A percentile compares a stretch with the other conserved stretches of the same genome.
phyloP scores from a whole-genome alignment of 2,113 vertebrate genomes.

The Aptenodytes patagonicus region DNA sequence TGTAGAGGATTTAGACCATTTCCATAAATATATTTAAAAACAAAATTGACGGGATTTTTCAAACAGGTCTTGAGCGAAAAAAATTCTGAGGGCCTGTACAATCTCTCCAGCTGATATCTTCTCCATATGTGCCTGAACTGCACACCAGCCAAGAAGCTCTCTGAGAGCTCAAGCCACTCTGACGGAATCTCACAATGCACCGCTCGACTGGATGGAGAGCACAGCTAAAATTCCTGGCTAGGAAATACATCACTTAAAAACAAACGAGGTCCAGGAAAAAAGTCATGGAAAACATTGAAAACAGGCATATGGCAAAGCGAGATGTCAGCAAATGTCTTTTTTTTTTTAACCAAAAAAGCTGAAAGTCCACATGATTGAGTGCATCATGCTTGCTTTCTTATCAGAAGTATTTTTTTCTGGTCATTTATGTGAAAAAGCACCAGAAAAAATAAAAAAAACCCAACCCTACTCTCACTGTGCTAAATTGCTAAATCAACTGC shows the following conservation, averaged over 20 bases:
- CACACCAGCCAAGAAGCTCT: slow-evolving; percentile 27
- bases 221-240: slow-evolving; percentile 66
- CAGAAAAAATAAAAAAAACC: neutral
- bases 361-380: slow-evolving; percentile 5
- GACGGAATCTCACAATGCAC: slow-evolving; percentile 12
- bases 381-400: slow-evolving; percentile 9
- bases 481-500: neutral
- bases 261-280: slow-evolving; percentile 66
- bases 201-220: neutral
- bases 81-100: neutral
- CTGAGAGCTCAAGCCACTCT: slow-evolving; percentile 4
- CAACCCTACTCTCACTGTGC: neutral
- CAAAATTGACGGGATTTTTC: slow-evolving; percentile 7
- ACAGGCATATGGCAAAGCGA: slow-evolving; percentile 34
- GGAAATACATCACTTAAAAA: slow-evolving; percentile 66
- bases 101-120: slow-evolving; percentile 57
- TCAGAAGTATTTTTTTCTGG: slow-evolving; percentile 6
- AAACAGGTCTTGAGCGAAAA: neutral
- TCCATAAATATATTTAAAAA: slow-evolving; percentile 30
- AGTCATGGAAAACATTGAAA: slow-evolving; percentile 63
- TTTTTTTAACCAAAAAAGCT: neutral
- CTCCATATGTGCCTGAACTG: slow-evolving; percentile 50
- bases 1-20: neutral
- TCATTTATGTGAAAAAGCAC: neutral
- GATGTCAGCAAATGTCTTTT: slow-evolving; percentile 34